Evolutionary conservation across 2,113 vertebrate species (phyloP).

Genomic region (Orientallactaga bullata): DNA sequence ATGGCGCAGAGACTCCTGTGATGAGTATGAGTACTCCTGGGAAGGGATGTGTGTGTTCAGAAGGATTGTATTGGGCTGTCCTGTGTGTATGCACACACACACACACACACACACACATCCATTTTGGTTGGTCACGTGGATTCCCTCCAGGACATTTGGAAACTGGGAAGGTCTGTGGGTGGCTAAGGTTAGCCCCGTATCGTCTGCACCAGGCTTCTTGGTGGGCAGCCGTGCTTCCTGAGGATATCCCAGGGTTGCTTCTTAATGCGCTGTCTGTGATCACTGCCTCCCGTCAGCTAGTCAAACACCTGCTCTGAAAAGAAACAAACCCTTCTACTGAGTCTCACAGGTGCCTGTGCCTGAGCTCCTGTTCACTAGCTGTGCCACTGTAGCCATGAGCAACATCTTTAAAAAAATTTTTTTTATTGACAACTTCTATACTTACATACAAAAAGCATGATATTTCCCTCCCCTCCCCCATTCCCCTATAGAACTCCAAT

Average conservation of each 20-base stretch:
- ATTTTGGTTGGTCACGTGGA: too few species aligned
- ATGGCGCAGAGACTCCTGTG: rapidly evolving
- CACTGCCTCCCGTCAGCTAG: neutral
- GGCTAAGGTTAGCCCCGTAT: neutral
- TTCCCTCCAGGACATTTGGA: neutral
- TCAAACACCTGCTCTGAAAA: neutral
- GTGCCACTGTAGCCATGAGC: too few species aligned
- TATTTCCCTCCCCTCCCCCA: too few species aligned
- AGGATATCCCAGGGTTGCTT: neutral
- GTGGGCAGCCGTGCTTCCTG: too few species aligned
- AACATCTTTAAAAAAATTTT: too few species aligned
- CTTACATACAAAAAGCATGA: too few species aligned
- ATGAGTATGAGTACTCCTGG: rapidly evolving
- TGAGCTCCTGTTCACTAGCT: too few species aligned
- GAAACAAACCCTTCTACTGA: neutral
- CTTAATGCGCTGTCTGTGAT: neutral
- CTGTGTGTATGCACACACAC: neutral
- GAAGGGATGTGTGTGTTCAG: neutral
- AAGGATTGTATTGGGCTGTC: neutral
- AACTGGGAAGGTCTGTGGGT: neutral
- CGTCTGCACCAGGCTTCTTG: neutral
- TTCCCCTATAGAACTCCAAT: too few species aligned
- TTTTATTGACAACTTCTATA: too few species aligned
- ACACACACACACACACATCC: too few species aligned
- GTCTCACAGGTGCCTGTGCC: too few species aligned